phyloP scores from a whole-genome alignment of 2,888 invertebrate species.

The Lydus trimaculatus region DNA sequence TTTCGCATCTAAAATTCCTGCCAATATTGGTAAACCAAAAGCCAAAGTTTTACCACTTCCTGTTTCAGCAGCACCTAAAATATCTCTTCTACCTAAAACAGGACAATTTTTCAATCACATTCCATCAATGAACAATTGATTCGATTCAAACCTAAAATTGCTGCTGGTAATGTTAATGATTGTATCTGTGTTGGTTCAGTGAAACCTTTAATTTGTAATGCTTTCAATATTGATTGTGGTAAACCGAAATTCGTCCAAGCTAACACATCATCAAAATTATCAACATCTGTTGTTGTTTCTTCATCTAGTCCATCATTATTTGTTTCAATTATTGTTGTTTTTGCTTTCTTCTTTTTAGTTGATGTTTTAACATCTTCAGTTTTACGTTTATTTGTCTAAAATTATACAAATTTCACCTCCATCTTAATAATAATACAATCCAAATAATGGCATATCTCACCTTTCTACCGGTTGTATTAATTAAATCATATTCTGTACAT shows the following conservation, averaged over 20 bases:
- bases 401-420: too few species aligned
- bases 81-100: slow-evolving; percentile 75
- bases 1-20: slow-evolving; percentile 75
- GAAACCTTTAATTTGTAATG: slow-evolving; percentile 80
- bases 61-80: slow-evolving; percentile 98
- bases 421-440: too few species aligned
- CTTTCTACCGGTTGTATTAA: background rate
- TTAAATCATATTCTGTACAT: slow-evolving; percentile 72
- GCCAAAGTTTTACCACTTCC: slow-evolving; percentile 99
- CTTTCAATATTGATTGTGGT: slow-evolving; percentile 73
- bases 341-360: slow-evolving; percentile 15
- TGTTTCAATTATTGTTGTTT: slow-evolving; percentile 19
- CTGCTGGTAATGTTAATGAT: slow-evolving; percentile 77
- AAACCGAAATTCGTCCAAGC: slow-evolving; percentile 76
- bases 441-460: slow-evolving; percentile 29
- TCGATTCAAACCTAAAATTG: slow-evolving; percentile 75
- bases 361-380: background rate
- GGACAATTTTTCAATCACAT: background rate
- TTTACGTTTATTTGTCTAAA: background rate
- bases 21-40: slow-evolving; percentile 93
- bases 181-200: slow-evolving; percentile 90
- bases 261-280: slow-evolving; percentile 60
- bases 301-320: slow-evolving; percentile 7
- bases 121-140: background rate
- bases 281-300: background rate